Evolutionary conservation across 1,140 invertebrate genomes (phyloP), one percentile per base, ranked within the genome.

Genomic region (Pentalonia nigronervosa): DNA sequence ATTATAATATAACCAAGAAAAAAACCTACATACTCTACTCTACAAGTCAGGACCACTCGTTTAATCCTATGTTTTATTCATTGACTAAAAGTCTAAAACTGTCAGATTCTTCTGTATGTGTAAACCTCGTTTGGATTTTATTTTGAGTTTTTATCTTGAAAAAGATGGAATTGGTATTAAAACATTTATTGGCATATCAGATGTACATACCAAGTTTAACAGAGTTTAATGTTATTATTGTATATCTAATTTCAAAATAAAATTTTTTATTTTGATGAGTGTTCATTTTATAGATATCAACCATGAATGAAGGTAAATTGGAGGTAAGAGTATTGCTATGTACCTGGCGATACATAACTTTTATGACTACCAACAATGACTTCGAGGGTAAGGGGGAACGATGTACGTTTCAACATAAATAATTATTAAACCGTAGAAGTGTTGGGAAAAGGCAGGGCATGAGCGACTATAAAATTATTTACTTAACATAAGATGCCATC

Each of bases 51-150:
- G 9, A 56, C 3, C 34, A 50, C 17, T 88, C 17, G 45, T 88
- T 48, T 50, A 84, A 84, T 88, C 86, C n/a, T 9, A 89, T 56
- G 88, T 89, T 89, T 89, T 89, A 89, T 89, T 89, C 50, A 89
- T 56, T 6, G 50, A 89, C n/a, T n/a, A 56, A 56, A 53, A 56
- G 88, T 56, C n/a, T n/a, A 56, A 56, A 53, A 56, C 21, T 89
- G 34, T 89, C 34, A 53, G 50, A 25, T 17, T 56, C 21, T 48
- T 25, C 34, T 89, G 50, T 56, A 2, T 36, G 87, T 56, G 34
- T 89, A 56, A 56, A 56, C 11, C 7, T 53, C 1, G 50, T 36
- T 30, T 23, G 21, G 50, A 86, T 89, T 34, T 7, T 89, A 41
- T 36, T 89, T 56, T 23, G 8, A n/a, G 21, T 56, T 89, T 50